Evolutionary conservation across 2,113 vertebrate genomes (phyloP).

Genomic region (human): GRCh38 chrX:131492501-131493000

Average conservation of each 20-base stretch:
- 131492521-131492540: not conserved
- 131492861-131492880: too few species aligned
- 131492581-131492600: not conserved
- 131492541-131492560: not conserved
- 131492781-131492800: too few species aligned
- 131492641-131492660: not conserved
- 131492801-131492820: too few species aligned
- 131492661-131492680: constrained; percentile 36
- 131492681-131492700: constrained; percentile 20
- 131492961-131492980: not conserved
- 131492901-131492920: not conserved
- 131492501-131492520: not conserved
- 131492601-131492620: constrained; percentile 13
- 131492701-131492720: constrained; percentile 23
- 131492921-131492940: not conserved
- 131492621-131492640: not conserved
- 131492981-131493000: not conserved
- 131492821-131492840: too few species aligned
- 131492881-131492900: too few species aligned
- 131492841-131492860: too few species aligned
- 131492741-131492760: not conserved
- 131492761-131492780: too few species aligned
- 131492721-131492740: constrained; percentile 24
- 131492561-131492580: not conserved
- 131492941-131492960: not conserved